A percentile compares a stretch with the other conserved stretches of the same genome.
These are phyloP conservation scores for Criorhina ranunculi DNA, from an alignment of 2,888 invertebrate genomes.

Conservation along the genomic window DNA sequence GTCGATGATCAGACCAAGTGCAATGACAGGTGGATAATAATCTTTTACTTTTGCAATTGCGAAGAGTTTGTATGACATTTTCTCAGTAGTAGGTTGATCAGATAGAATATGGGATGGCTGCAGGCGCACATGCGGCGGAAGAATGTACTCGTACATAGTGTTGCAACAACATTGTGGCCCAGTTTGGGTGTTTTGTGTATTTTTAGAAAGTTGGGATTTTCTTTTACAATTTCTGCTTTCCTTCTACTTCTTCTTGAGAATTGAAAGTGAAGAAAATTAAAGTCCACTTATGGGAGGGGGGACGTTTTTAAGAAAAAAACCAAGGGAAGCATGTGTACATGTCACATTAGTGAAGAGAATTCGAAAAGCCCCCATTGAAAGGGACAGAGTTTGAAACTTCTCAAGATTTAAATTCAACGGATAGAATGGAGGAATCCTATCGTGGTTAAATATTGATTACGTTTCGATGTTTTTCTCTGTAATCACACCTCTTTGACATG, in stretches of 20 bases:
- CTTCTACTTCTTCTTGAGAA: constrained; percentile 7
- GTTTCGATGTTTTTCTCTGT: too few species aligned
- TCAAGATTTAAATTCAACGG: too few species aligned
- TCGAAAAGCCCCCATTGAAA: too few species aligned
- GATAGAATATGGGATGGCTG: constrained; percentile 2
- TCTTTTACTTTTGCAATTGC: background rate
- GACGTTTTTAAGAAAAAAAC: background rate
- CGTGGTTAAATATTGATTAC: too few species aligned
- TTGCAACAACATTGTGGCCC: constrained; percentile 52
- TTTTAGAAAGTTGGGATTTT: constrained; percentile 70
- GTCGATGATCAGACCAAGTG: background rate
- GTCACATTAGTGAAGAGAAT: too few species aligned
- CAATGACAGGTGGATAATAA: background rate
- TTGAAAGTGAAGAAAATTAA: constrained; percentile 50
- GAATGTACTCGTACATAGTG: constrained; percentile 20
- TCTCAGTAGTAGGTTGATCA: background rate
- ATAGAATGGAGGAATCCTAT: too few species aligned
- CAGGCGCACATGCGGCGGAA: constrained; percentile 16
- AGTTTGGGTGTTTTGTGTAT: constrained; percentile 64
- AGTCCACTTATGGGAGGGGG: constrained; percentile 12
- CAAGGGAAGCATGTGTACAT: too few species aligned
- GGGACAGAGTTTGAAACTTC: too few species aligned
- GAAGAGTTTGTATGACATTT: background rate
- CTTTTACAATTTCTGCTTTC: constrained; percentile 22
- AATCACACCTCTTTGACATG: too few species aligned